A percentile compares a stretch with the other conserved stretches of the same genome.
These are phyloP conservation scores for Andrena flavipes DNA, from an alignment of 2,888 invertebrate genomes.

Conservation along the genomic window DNA sequence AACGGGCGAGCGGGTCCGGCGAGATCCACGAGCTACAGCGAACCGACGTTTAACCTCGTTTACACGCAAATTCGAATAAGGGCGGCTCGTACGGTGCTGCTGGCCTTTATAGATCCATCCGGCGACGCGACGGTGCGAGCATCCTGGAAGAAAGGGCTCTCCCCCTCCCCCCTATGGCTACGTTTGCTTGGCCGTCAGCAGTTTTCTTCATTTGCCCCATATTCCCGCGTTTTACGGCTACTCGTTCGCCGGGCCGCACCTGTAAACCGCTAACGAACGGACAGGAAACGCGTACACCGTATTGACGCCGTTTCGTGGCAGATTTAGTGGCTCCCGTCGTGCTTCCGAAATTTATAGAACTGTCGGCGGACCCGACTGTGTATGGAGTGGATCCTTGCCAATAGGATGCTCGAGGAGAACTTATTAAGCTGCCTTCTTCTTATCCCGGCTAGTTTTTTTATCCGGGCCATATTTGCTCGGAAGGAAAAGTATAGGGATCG, in stretches of 20 bases:
- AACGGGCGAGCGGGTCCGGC: conserved; percentile 34
- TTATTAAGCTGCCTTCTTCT: conserved; percentile 3
- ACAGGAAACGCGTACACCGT: not conserved
- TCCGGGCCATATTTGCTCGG: conserved; percentile 9
- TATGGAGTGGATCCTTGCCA: conserved; percentile 35
- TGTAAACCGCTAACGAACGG: conserved; percentile 46
- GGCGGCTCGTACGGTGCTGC: conserved; percentile 28
- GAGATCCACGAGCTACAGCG: conserved; percentile 28
- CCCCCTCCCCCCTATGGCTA: not conserved
- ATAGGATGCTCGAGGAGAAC: conserved; percentile 7
- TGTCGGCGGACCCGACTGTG: conserved; percentile 23
- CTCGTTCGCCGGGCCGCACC: conserved; percentile 30
- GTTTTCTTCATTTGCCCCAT: conserved; percentile 23
- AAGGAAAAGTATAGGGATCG: not conserved
- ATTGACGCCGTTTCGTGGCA: not conserved
- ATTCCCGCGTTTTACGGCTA: conserved; percentile 21
- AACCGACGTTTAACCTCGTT: conserved; percentile 70
- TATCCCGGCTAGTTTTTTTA: conserved; percentile 14
- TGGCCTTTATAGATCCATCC: conserved; percentile 56
- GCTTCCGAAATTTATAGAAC: conserved; percentile 49
- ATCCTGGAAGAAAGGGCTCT: conserved; percentile 18
- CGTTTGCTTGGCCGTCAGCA: conserved; percentile 38
- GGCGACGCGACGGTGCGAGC: conserved; percentile 18
- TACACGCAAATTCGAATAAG: conserved; percentile 74
- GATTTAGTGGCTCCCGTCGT: conserved; percentile 35